phyloP scores from a whole-genome alignment of 2,113 vertebrate species.

The Microcebus murinus region DNA sequence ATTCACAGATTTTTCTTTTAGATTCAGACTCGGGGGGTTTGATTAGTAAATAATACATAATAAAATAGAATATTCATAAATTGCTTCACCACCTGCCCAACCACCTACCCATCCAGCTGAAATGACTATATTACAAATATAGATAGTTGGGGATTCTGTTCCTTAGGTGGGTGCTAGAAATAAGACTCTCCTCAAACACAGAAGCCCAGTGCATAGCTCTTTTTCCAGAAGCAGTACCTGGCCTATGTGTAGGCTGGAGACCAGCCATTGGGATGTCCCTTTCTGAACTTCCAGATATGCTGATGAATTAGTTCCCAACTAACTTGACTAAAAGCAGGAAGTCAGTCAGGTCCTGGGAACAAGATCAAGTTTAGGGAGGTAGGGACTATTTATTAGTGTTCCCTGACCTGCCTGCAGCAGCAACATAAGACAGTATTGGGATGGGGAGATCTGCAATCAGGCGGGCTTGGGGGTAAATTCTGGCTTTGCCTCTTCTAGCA shows the following conservation, averaged over 20 bases:
- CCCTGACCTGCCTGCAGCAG: not conserved
- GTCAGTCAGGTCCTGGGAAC: not conserved
- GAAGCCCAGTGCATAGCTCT: not conserved
- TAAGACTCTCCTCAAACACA: not conserved
- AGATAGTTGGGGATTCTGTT: not conserved
- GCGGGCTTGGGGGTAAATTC: not conserved
- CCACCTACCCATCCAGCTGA: not conserved
- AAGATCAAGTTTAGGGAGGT: not conserved
- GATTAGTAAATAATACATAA: not conserved
- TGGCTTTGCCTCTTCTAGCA: not conserved
- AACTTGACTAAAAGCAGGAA: not conserved
- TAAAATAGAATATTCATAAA: constrained; percentile 12
- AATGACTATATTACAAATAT: not conserved
- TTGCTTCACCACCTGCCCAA: not conserved
- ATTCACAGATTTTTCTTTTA: constrained; percentile 27
- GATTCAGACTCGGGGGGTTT: constrained; percentile 21
- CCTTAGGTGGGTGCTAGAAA: not conserved
- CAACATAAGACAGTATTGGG: not conserved
- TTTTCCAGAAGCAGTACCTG: not conserved
- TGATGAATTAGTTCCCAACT: not conserved
- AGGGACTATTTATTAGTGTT: not conserved
- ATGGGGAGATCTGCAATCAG: not conserved
- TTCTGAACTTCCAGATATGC: not conserved
- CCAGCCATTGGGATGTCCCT: not conserved
- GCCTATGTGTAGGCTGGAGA: not conserved